Percentiles rank a stretch among this genome's conserved stretches.
Evolutionary conservation across 2,888 invertebrate species (phyloP).

Genomic region (Agriopis aurantiaria): DNA sequence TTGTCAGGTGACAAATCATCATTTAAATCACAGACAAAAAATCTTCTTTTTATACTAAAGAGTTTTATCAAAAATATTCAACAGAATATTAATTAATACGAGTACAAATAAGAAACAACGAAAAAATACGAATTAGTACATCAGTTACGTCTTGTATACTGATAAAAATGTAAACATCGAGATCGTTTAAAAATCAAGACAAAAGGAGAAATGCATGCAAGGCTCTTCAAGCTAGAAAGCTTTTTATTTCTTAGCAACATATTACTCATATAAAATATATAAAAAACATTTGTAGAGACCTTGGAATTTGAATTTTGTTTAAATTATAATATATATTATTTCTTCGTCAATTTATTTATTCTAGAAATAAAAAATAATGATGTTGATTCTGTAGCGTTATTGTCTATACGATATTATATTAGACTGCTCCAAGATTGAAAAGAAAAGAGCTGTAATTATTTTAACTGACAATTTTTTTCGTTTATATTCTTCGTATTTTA

Average conservation of each 20-base stretch:
- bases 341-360: conserved; percentile 18
- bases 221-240: conserved; percentile 72
- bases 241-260: conserved; percentile 64
- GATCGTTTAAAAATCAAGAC: conserved; percentile 53
- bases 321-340: conserved; percentile 12
- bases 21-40: too few species aligned
- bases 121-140: neutral
- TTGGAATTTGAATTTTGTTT: neutral
- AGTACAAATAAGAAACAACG: neutral
- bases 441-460: too few species aligned
- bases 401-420: neutral
- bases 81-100: neutral
- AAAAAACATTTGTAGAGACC: conserved; percentile 39
- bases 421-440: neutral
- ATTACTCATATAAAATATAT: conserved; percentile 51
- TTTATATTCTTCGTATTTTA: too few species aligned
- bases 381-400: neutral
- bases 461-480: too few species aligned
- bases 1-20: neutral
- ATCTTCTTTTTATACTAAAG: neutral
- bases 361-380: neutral
- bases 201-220: conserved; percentile 73
- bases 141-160: conserved; percentile 10
- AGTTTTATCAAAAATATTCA: too few species aligned
- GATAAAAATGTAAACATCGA: conserved; percentile 49